Evolutionary conservation across 2,113 vertebrate genomes (phyloP), one percentile per base, ranked within the genome.

Genomic region (Verasper variegatus): DNA sequence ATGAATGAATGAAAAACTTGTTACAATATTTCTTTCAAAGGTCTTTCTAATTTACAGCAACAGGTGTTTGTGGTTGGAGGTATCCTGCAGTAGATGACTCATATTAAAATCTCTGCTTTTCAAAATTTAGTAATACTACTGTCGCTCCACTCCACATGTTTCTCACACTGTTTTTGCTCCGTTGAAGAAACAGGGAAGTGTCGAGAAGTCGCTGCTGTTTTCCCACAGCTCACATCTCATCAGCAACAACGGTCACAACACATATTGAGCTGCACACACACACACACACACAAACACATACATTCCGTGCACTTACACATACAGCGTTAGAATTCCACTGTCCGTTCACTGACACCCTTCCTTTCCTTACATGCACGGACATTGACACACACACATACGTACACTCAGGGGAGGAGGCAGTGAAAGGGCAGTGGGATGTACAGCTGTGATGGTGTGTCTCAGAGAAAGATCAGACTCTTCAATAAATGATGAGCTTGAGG

Each of bases 381-480:
- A 61, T 24, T 60, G 15, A 60, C 68, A 63, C 55, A 69, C 57
- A 54, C 68, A 57, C 68, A 63, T 57, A 74, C 80, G 68, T 67
- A 72, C 64, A 80, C 87, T 87, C 81, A 27, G 55, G 70, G 83
- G 84, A 88, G 74, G 77, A 89, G 79, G 71, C 73, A 75, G 83
- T 62, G 80, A 92, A 92, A 92, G 90, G 88, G 88, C 90, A 92
- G 88, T 87, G 80, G 85, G 87, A 89, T 87, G 86, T 90, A 89
- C 89, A 91, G 88, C 90, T 92, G 88, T 88, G 86, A 91, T 89
- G 85, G 81, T 88, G 82, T 82, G 88, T 89, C 83, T 92, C 87
- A 75, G 78, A 78, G 78, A 88, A 68, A 83, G 83, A 92, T 92
- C 90, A 89, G 87, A 80, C 85, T 85, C 69, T 85, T 93, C 87